phyloP scores from a whole-genome alignment of 2,888 invertebrate species.

The Trichopoda pennipes region DNA sequence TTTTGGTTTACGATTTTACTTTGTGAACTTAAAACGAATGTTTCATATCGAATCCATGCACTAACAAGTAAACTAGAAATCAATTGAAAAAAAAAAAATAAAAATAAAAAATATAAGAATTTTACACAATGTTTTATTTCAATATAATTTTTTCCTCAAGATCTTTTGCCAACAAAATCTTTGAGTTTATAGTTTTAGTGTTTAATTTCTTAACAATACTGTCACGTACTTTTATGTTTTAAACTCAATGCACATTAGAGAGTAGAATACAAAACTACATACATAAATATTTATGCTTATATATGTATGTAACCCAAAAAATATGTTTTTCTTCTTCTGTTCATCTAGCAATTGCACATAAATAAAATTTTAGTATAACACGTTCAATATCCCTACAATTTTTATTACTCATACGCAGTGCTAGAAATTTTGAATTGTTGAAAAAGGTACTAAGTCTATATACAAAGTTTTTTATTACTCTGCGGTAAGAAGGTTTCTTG shows the following conservation, averaged over 20 bases:
- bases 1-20: constrained; percentile 22
- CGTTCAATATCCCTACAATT: constrained; percentile 69
- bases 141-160: constrained; percentile 8
- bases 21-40: constrained; percentile 43
- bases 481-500: too few species aligned
- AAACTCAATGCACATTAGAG: constrained; percentile 64
- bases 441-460: constrained; percentile 27
- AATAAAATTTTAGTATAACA: constrained; percentile 58
- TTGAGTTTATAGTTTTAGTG: constrained; percentile 65
- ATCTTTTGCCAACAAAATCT: constrained; percentile 40
- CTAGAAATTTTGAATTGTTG: constrained; percentile 65
- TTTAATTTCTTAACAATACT: constrained; percentile 60
- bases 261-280: constrained; percentile 15
- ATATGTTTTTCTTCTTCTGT: neutral
- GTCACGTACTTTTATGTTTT: constrained; percentile 68
- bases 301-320: constrained; percentile 8
- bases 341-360: constrained; percentile 18
- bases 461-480: neutral
- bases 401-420: constrained; percentile 67
- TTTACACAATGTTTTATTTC: constrained; percentile 28
- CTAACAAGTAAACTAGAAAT: constrained; percentile 18
- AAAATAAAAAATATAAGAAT: neutral
- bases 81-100: too few species aligned
- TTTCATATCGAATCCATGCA: too few species aligned
- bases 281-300: too few species aligned